Evolutionary conservation across 2,113 vertebrate genomes (phyloP).

Genomic region (Platycercus adscitus): DNA sequence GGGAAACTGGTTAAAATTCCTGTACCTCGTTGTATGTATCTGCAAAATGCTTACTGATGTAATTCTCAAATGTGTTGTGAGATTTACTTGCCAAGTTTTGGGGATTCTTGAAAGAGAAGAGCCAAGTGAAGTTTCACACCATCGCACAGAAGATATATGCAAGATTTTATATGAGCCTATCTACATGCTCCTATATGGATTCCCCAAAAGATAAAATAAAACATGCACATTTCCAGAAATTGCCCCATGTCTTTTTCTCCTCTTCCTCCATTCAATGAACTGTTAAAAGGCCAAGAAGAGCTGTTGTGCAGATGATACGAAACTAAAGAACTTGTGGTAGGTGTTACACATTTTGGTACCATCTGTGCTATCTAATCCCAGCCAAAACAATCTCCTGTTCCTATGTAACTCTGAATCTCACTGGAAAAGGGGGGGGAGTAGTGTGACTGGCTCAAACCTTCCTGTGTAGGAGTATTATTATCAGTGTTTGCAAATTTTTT

Average conservation of each 20-base stretch:
- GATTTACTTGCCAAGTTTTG: slow-evolving; percentile 57
- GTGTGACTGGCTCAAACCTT: slow-evolving; percentile 60
- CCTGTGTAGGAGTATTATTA: slow-evolving; percentile 70
- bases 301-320: slow-evolving; percentile 30
- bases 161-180: slow-evolving; percentile 15
- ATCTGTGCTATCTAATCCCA: slow-evolving; percentile 58
- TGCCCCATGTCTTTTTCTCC: slow-evolving; percentile 31
- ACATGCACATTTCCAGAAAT: slow-evolving; percentile 37
- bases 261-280: slow-evolving; percentile 40
- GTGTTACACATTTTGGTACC: slow-evolving; percentile 56
- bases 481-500: slow-evolving; percentile 71
- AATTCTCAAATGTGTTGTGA: slow-evolving; percentile 55
- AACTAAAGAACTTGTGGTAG: slow-evolving; percentile 60
- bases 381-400: slow-evolving; percentile 53
- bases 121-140: slow-evolving; percentile 65
- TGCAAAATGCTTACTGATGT: slow-evolving; percentile 44
- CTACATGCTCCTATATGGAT: slow-evolving; percentile 18
- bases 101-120: slow-evolving; percentile 53
- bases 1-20: slow-evolving; percentile 51
- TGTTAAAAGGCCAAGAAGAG: slow-evolving; percentile 52
- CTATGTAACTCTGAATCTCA: slow-evolving; percentile 48
- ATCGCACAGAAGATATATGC: slow-evolving; percentile 60
- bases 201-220: slow-evolving; percentile 43
- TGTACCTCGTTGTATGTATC: neutral
- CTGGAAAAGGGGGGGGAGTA: slow-evolving; percentile 53